Base-by-base conservation (phyloP, 2,113 vertebrate genomes). In the Holacanthus passer region DNA sequence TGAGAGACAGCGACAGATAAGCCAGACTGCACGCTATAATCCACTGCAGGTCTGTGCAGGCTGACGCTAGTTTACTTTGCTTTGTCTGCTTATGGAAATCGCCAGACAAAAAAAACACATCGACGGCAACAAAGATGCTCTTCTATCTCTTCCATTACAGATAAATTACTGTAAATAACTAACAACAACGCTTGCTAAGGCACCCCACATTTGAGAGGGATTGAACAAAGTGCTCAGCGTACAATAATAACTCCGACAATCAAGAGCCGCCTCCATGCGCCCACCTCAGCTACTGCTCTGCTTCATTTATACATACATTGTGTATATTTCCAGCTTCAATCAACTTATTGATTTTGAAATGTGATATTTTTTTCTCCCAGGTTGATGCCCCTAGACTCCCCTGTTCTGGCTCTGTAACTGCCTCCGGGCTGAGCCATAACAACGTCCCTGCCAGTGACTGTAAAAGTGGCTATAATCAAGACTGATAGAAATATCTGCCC, bases 281-380 rank as follows among this genome's bases (percentile, higher is more conserved):
- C 45, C 77, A 79, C 75, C 29, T 48, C 73, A 64, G 27, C 62
- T 71, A n/a, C 41, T 48, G n/a, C 35, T 27, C 27, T 41, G n/a
- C 37, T 76, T 77, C 41, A 56, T 29, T 66, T 78, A 62, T 50
- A 64, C 27, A 73, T 60, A 41, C 47, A 82, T 83, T 66, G 73
- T 77, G 71, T 41, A 63, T 55, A 76, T 56, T 19, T 3, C 1
- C 31, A 79, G 64, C 41, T 71, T 47, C 35, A 45, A 62, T 64
- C 43, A n/a, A n/a, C 56, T 78, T 37, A 90, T 79, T 78, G 68
- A 86, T 79, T 84, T 73, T 37, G 3, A 84, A 80, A 74, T 76
- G 27, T 63, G 60, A 48, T 14, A 50, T 56, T 20, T 80, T 12
- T 37, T 60, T 22, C 4, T 77, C 24, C 8, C 5, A 50, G 29